These are phyloP conservation scores for Rhinolophus ferrumequinum DNA, from an alignment of 2,113 vertebrate genomes.

Conservation along the genomic window DNA sequence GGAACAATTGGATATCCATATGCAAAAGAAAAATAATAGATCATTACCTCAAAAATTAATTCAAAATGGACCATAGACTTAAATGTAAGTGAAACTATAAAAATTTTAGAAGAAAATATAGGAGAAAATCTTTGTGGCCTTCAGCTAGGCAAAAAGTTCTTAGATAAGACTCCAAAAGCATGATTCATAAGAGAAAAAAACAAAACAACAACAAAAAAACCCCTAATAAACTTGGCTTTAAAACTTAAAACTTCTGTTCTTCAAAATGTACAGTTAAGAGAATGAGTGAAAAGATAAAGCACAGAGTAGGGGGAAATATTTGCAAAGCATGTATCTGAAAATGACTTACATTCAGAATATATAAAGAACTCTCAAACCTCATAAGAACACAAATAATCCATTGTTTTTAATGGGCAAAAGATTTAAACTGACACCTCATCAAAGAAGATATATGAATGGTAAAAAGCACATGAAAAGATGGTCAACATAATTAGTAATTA, in stretches of 20 bases:
- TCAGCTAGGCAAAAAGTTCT: not conserved
- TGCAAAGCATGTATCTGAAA: not conserved
- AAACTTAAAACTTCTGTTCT: not conserved
- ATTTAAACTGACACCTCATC: not conserved
- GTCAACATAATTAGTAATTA: not conserved
- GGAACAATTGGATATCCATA: not conserved
- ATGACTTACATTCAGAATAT: not conserved
- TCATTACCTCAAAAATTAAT: not conserved
- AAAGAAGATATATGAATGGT: not conserved
- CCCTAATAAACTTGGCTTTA: not conserved
- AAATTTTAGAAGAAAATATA: not conserved
- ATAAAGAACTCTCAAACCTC: not conserved
- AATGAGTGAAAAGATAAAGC: not conserved
- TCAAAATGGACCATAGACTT: not conserved
- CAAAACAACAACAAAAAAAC: too few relatives aligned
- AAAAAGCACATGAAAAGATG: conserved; percentile 8
- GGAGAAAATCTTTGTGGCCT: not conserved
- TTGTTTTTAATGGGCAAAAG: not conserved
- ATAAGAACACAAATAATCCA: not conserved
- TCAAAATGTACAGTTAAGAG: not conserved
- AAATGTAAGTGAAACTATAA: not conserved
- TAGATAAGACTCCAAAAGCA: not conserved
- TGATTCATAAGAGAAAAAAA: not conserved
- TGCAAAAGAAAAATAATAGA: not conserved
- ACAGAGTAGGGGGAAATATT: not conserved